Conservation (phyloP, 2,797 vertebrate species). For the Carduelis carduelis region DNA sequence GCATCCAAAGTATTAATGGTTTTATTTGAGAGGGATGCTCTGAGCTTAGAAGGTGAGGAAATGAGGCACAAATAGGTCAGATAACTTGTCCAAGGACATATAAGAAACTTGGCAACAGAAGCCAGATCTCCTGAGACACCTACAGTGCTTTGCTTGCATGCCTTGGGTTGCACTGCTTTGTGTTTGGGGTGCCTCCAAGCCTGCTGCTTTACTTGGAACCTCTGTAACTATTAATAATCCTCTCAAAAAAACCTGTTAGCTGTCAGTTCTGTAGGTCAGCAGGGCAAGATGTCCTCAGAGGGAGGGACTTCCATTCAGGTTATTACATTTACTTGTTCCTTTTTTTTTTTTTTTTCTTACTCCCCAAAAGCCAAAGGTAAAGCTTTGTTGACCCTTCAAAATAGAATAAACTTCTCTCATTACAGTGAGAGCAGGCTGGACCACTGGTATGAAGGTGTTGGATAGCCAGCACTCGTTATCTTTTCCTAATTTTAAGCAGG, state of each 20-base stretch:
- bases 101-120: neutral
- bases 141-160: neutral
- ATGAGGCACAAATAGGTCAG: neutral
- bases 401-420: neutral
- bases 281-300: neutral
- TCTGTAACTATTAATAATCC: neutral
- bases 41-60: neutral
- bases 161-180: neutral
- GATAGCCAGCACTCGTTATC: neutral
- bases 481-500: neutral
- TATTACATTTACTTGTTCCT: neutral
- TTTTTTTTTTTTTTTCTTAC: too few relatives aligned
- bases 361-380: neutral
- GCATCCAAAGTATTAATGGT: neutral
- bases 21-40: neutral
- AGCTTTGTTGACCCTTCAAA: neutral
- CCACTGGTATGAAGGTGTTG: neutral
- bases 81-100: neutral
- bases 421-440: neutral
- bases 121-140: neutral
- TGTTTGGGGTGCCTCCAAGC: neutral
- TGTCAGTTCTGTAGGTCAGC: neutral
- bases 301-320: neutral
- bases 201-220: neutral
- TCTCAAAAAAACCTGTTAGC: neutral